phyloP scores from a whole-genome alignment of 2,888 invertebrate genomes.

The Ganaspis brasiliensis region DNA sequence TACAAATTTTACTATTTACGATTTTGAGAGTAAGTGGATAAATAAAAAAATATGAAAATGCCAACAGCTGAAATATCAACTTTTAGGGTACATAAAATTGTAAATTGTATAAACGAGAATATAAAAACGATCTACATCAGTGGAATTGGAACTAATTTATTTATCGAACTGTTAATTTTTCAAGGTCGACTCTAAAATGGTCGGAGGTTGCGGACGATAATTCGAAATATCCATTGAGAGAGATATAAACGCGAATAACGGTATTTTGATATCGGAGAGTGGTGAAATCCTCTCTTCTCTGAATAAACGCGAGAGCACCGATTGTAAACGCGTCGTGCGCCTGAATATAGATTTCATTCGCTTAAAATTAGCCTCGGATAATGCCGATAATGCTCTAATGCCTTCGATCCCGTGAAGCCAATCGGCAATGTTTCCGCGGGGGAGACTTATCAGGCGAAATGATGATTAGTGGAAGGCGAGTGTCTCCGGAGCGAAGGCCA shows the following conservation, averaged over 20 bases:
- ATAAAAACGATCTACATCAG: too few relatives aligned
- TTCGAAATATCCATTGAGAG: conserved; percentile 26
- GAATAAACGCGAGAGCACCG: not conserved
- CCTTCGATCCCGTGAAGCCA: not conserved
- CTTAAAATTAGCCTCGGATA: conserved; percentile 12
- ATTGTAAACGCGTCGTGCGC: conserved; percentile 23
- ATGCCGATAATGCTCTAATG: conserved; percentile 32
- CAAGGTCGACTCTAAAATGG: conserved; percentile 26
- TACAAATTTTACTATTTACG: too few relatives aligned
- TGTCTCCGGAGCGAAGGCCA: not conserved
- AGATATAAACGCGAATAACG: conserved; percentile 27
- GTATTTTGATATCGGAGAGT: conserved; percentile 28
- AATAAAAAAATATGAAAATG: too few relatives aligned
- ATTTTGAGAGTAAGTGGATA: too few relatives aligned
- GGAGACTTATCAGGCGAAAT: not conserved
- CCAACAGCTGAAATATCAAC: too few relatives aligned
- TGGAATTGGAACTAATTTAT: conserved; percentile 9
- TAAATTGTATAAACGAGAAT: too few relatives aligned
- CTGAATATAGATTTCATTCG: not conserved
- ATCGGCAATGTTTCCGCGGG: not conserved
- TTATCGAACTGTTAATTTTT: conserved; percentile 13
- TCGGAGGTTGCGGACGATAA: conserved; percentile 7
- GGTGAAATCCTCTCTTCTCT: conserved; percentile 17
- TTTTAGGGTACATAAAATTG: too few relatives aligned
- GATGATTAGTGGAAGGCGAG: not conserved